Conservation (phyloP, 2,797 vertebrate species). For the Tauraco hartlaubi region DNA sequence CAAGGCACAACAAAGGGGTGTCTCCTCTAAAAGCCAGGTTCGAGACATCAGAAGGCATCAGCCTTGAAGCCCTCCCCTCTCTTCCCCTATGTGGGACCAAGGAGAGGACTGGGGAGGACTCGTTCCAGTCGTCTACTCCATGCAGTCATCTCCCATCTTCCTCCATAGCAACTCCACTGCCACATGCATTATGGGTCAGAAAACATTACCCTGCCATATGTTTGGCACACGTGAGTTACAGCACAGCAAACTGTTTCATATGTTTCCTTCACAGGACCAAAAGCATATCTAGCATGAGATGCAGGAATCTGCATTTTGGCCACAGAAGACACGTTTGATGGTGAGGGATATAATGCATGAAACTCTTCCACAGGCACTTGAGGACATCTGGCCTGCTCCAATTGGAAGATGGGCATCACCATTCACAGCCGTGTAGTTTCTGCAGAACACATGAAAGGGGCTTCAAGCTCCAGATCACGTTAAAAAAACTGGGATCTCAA, state of each 20-base stretch:
- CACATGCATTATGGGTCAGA: fast-evolving
- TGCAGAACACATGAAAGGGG: neutral
- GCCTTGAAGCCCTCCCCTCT: neutral
- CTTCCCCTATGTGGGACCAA: neutral
- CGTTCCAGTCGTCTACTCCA: neutral
- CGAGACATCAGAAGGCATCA: neutral
- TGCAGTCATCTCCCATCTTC: neutral
- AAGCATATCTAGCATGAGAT: neutral
- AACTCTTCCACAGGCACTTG: neutral
- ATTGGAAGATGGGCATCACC: neutral
- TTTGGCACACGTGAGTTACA: neutral
- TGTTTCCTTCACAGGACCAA: neutral
- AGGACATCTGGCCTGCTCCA: neutral
- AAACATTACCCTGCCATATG: neutral
- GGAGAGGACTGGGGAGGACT: neutral
- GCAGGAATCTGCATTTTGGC: neutral
- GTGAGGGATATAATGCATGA: neutral
- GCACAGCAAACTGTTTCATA: neutral
- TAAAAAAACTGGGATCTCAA: neutral
- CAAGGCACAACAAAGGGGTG: neutral
- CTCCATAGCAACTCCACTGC: neutral
- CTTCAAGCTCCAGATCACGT: neutral
- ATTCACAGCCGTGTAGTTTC: neutral
- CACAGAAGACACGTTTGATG: neutral
- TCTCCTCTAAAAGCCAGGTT: neutral